phyloP scores from a whole-genome alignment of 2,888 invertebrate genomes.

The Pherbina coryleti region DNA sequence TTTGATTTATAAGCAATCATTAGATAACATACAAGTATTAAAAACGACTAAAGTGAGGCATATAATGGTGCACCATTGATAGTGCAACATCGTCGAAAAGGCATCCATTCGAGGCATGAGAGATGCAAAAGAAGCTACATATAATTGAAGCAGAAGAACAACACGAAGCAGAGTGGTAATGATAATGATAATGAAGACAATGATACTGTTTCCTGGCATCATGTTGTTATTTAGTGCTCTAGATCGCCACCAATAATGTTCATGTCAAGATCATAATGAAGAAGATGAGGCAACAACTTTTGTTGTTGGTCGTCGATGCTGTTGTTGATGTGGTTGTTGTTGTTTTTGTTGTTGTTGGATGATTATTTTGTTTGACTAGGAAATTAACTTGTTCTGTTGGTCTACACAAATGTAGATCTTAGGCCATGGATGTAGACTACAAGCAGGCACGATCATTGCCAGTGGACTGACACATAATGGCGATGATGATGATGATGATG shows the following conservation, averaged over 20 bases:
- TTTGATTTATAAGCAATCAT: constrained; percentile 65
- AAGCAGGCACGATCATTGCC: neutral
- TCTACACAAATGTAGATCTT: neutral
- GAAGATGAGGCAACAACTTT: neutral
- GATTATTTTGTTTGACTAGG: neutral
- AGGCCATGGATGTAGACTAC: neutral
- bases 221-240: neutral
- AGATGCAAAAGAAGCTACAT: neutral
- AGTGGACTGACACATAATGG: neutral
- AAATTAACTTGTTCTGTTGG: neutral
- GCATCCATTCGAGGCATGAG: neutral
- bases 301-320: neutral
- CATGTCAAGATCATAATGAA: constrained; percentile 15
- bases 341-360: neutral
- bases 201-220: neutral
- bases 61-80: neutral
- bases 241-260: neutral
- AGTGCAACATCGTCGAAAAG: neutral
- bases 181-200: neutral
- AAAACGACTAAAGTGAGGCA: constrained; percentile 23
- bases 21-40: constrained; percentile 53
- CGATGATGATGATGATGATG: neutral
- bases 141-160: neutral
- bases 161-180: neutral
- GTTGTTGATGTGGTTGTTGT: neutral